Evolutionary conservation across 2,113 vertebrate genomes (phyloP).

Genomic region (Oplegnathus fasciatus): DNA sequence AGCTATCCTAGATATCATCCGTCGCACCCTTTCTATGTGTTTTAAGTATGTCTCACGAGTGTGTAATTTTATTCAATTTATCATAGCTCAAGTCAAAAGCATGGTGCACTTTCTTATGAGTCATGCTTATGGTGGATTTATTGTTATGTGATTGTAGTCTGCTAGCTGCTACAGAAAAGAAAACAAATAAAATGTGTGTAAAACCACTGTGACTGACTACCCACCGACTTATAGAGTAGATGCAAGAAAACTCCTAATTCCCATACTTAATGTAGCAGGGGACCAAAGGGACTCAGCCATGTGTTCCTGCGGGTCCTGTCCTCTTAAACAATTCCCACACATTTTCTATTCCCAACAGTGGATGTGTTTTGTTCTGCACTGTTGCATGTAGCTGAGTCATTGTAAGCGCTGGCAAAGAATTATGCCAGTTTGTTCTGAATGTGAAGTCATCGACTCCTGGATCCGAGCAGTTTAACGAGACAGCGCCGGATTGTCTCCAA

Average conservation of each 20-base stretch:
- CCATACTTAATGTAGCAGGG: slow-evolving; percentile 34
- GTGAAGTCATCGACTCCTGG: slow-evolving; percentile 56
- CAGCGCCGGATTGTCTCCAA: slow-evolving; percentile 70
- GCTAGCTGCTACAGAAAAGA: background rate
- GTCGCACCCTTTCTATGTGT: slow-evolving; percentile 57
- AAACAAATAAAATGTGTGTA: slow-evolving; percentile 30
- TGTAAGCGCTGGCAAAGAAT: slow-evolving; percentile 45
- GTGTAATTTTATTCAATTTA: slow-evolving; percentile 74
- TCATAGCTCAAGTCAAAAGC: slow-evolving; percentile 62
- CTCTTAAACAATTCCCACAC: slow-evolving; percentile 72
- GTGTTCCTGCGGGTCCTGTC: slow-evolving; percentile 64
- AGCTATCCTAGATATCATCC: slow-evolving; percentile 61
- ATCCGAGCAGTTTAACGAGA: slow-evolving; percentile 74
- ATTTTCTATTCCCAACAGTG: slow-evolving; percentile 61
- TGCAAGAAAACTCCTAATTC: slow-evolving; percentile 52
- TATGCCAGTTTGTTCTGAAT: slow-evolving; percentile 35
- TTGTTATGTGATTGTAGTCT: background rate
- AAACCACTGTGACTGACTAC: slow-evolving; percentile 26
- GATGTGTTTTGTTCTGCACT: slow-evolving; percentile 68
- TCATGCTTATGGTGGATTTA: slow-evolving; percentile 24
- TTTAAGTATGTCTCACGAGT: slow-evolving; percentile 71
- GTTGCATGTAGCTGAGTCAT: slow-evolving; percentile 62
- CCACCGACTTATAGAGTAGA: slow-evolving; percentile 39
- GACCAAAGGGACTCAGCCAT: slow-evolving; percentile 37
- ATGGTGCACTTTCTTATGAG: background rate